A percentile compares a stretch with the other conserved stretches of the same genome.
These are phyloP conservation scores for Onychomys leucogaster DNA, from an alignment of 2,797 vertebrate genomes.

Conservation along the genomic window DNA sequence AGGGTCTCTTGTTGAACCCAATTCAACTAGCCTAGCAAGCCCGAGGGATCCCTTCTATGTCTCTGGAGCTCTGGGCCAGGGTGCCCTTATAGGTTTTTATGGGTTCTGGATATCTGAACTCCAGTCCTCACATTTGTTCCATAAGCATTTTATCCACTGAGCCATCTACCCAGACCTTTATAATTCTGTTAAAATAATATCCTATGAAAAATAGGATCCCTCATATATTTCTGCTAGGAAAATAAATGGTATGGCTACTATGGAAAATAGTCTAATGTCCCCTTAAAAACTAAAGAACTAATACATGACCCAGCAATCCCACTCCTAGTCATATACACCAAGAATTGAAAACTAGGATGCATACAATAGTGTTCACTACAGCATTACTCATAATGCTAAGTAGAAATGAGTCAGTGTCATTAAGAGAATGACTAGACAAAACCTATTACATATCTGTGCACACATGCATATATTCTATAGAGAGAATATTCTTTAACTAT, in stretches of 20 bases:
- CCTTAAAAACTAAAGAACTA: conserved; percentile 46
- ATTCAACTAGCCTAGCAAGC: background rate
- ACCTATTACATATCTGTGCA: background rate
- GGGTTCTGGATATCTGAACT: background rate
- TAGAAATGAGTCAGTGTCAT: background rate
- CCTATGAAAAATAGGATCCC: background rate
- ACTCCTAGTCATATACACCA: background rate
- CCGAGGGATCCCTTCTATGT: background rate
- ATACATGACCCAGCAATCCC: background rate
- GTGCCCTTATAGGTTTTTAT: background rate
- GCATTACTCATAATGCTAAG: background rate
- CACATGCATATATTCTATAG: background rate
- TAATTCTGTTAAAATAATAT: conserved; percentile 52
- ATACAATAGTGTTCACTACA: background rate
- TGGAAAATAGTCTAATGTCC: conserved; percentile 16
- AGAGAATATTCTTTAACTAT: background rate
- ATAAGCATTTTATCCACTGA: background rate
- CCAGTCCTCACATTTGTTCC: background rate
- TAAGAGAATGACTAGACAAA: conserved; percentile 8
- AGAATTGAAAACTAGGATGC: background rate
- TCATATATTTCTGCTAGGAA: conserved; percentile 9
- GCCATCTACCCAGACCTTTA: background rate
- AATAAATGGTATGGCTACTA: background rate
- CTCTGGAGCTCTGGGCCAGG: background rate
- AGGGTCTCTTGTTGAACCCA: background rate